These are phyloP conservation scores for Propithecus coquereli DNA, from an alignment of 2,113 vertebrate species.

Conservation along the genomic window DNA sequence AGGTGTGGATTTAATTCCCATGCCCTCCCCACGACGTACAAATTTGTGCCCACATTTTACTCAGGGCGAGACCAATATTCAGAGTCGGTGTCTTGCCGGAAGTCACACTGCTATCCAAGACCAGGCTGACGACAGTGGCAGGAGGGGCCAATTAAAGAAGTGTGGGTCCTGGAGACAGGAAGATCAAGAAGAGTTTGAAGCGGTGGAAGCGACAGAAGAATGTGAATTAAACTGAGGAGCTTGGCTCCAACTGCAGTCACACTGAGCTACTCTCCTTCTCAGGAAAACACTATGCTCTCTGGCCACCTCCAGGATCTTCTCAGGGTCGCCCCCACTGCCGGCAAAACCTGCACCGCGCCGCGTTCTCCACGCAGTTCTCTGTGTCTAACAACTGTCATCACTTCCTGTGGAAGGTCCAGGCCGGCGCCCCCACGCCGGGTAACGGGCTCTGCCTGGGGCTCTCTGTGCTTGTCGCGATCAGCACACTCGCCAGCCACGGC, in stretches of 20 bases:
- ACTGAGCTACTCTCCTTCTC: not conserved
- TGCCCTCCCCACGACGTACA: not conserved
- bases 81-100: not conserved
- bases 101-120: not conserved
- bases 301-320: not conserved
- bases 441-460: not conserved
- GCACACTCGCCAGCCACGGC: too few relatives aligned
- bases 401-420: not conserved
- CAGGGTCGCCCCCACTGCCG: not conserved
- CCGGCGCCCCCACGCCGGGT: accelerated
- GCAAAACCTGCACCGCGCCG: not conserved
- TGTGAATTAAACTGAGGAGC: not conserved
- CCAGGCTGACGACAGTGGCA: not conserved
- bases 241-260: not conserved
- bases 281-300: not conserved
- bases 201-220: not conserved
- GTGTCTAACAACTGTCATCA: not conserved
- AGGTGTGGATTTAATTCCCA: not conserved
- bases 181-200: not conserved
- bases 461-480: too few relatives aligned
- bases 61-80: not conserved
- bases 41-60: not conserved
- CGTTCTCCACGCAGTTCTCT: not conserved
- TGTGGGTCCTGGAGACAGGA: not conserved
- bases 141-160: not conserved